phyloP scores from a whole-genome alignment of 2,113 vertebrate species.

The Rhinoderma darwinii region DNA sequence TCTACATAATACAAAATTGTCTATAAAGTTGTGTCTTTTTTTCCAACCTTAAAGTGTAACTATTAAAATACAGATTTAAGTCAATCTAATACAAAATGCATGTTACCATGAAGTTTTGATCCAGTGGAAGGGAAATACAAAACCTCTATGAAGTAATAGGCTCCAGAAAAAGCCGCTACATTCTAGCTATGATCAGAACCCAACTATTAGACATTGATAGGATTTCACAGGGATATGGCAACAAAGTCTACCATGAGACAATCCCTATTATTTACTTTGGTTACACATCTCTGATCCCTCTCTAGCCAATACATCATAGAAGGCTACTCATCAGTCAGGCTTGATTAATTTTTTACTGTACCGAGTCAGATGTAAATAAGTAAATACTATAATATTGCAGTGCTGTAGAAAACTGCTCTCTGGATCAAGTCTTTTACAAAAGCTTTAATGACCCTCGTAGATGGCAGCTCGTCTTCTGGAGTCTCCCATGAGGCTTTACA shows the following conservation, averaged over 20 bases:
- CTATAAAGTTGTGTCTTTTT: too few species aligned
- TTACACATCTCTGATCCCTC: neutral
- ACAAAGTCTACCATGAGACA: neutral
- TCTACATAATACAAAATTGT: too few species aligned
- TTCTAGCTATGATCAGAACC: too few species aligned
- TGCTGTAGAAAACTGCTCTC: neutral
- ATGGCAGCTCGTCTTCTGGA: neutral
- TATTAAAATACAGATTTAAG: too few species aligned
- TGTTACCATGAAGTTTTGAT: neutral
- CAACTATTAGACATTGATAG: too few species aligned
- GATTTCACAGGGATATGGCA: too few species aligned
- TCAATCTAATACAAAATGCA: too few species aligned
- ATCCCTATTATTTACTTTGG: neutral
- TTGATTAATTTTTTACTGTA: neutral
- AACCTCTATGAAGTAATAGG: neutral
- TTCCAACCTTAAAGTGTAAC: too few species aligned
- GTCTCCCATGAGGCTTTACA: neutral
- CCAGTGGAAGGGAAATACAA: neutral
- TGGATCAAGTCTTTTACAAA: neutral
- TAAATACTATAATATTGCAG: neutral
- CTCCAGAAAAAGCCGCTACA: too few species aligned
- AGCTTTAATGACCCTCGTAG: neutral
- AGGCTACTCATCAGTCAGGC: neutral
- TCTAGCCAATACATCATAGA: neutral
- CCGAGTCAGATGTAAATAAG: neutral